Evolutionary conservation across 2,797 vertebrate species (phyloP).

Genomic region (Avahi laniger): DNA sequence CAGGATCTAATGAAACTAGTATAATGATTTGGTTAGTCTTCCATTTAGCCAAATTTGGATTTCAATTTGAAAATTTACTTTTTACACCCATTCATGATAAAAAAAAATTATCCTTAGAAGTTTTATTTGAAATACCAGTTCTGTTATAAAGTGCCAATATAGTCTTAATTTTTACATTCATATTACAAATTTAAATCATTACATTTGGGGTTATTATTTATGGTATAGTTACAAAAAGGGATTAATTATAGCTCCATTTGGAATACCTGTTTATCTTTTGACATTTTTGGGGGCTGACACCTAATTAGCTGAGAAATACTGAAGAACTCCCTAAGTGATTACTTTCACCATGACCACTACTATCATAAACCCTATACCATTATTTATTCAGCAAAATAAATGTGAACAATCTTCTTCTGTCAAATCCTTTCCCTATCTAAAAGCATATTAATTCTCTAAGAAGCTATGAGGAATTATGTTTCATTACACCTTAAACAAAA

Average conservation of each 20-base stretch:
- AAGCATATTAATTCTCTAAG: slow-evolving; percentile 46
- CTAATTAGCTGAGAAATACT: slow-evolving; percentile 8
- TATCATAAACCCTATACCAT: neutral
- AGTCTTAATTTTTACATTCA: slow-evolving; percentile 36
- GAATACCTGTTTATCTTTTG: neutral
- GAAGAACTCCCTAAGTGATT: slow-evolving; percentile 14
- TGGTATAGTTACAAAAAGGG: neutral
- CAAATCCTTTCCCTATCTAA: neutral
- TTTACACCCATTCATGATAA: neutral
- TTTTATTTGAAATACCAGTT: slow-evolving; percentile 14
- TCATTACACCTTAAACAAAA: slow-evolving; percentile 6
- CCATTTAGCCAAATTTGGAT: slow-evolving; percentile 9
- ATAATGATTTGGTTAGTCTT: neutral
- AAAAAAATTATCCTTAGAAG: neutral
- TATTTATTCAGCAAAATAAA: slow-evolving; percentile 41
- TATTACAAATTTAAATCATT: slow-evolving; percentile 53
- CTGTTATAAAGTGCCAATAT: neutral
- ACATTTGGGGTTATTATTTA: neutral
- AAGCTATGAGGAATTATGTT: slow-evolving; percentile 28
- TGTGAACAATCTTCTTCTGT: slow-evolving; percentile 29
- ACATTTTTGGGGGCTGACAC: neutral
- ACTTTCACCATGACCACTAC: neutral
- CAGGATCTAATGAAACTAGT: neutral
- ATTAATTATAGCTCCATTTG: slow-evolving; percentile 38
- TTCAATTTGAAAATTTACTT: slow-evolving; percentile 1